Evolutionary conservation across 2,888 invertebrate species (phyloP).

Genomic region (Cataglyphis altisquamis): DNA sequence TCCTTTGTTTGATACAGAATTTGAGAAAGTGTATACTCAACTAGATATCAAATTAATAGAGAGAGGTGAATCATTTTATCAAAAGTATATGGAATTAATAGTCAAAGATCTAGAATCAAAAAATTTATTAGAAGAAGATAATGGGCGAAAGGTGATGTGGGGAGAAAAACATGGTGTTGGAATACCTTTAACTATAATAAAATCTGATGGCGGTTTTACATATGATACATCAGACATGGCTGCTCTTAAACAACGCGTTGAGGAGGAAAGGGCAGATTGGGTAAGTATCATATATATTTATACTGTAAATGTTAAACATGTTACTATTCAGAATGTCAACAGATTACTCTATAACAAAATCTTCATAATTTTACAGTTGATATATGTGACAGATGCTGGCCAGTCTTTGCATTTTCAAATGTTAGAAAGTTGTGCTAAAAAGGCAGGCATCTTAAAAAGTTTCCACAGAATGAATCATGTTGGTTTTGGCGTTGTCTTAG

Average conservation of each 20-base stretch:
- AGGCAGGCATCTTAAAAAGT: constrained; percentile 91
- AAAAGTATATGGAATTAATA: constrained; percentile 94
- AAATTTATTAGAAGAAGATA: constrained; percentile 92
- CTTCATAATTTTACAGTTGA: constrained; percentile 74
- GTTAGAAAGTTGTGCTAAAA: constrained; percentile 93
- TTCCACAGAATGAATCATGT: constrained; percentile 94
- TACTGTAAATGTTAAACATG: not conserved
- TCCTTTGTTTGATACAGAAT: constrained; percentile 88
- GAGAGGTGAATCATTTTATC: constrained; percentile 99
- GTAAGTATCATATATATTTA: constrained; percentile 82
- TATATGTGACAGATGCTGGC: constrained; percentile 95
- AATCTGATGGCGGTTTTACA: constrained; percentile 98
- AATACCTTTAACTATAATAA: constrained; percentile 97
- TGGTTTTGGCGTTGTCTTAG: constrained; percentile 98
- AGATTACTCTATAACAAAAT: constrained; percentile 1
- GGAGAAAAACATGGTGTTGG: constrained; percentile 89
- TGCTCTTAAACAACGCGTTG: constrained; percentile 93
- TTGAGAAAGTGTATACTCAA: constrained; percentile 95
- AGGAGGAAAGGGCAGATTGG: constrained; percentile 95
- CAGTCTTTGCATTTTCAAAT: constrained; percentile 93
- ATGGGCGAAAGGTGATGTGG: constrained; percentile 95
- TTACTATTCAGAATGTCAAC: not conserved
- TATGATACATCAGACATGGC: constrained; percentile 99
- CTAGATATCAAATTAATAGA: constrained; percentile 92
- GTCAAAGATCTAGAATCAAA: constrained; percentile 91